These are phyloP conservation scores for Diachasma alloeum DNA, from an alignment of 1,140 invertebrate species.

Conservation along the genomic window DNA sequence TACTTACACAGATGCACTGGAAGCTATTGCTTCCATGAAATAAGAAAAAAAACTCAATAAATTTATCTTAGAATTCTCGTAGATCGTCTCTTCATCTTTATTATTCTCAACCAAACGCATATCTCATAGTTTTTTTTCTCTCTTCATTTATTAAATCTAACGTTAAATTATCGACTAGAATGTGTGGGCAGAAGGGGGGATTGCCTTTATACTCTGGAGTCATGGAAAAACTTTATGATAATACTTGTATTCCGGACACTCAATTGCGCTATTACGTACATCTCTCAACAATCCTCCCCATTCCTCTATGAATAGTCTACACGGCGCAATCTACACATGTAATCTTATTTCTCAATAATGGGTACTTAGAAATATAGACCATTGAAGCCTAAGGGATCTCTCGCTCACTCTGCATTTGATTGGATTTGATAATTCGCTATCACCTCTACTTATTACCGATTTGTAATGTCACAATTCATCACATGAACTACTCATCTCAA, in stretches of 20 bases:
- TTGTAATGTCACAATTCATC: too few relatives aligned
- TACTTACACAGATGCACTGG: not conserved
- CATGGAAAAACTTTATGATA: too few relatives aligned
- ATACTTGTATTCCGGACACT: not conserved
- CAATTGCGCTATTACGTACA: not conserved
- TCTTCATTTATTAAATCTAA: constrained; percentile 14
- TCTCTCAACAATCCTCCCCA: not conserved
- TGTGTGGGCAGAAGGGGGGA: constrained; percentile 17
- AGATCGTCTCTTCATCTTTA: not conserved
- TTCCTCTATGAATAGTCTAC: constrained; percentile 20
- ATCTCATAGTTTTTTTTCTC: not conserved
- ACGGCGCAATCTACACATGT: constrained; percentile 17
- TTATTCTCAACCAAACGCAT: not conserved
- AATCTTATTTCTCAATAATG: constrained; percentile 12
- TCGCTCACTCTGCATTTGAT: constrained; percentile 1
- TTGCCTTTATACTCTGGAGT: too few relatives aligned
- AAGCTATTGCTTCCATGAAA: not conserved
- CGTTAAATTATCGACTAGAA: constrained; percentile 33
- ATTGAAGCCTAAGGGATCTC: constrained; percentile 22
- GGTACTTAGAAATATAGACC: constrained; percentile 32
- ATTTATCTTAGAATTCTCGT: not conserved
- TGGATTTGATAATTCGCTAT: not conserved
- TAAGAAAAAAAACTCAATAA: not conserved
- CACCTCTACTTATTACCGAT: too few relatives aligned
- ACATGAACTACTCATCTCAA: too few relatives aligned